Conservation (phyloP, 2,888 invertebrate species). For the Nomada lathburiana region DNA sequence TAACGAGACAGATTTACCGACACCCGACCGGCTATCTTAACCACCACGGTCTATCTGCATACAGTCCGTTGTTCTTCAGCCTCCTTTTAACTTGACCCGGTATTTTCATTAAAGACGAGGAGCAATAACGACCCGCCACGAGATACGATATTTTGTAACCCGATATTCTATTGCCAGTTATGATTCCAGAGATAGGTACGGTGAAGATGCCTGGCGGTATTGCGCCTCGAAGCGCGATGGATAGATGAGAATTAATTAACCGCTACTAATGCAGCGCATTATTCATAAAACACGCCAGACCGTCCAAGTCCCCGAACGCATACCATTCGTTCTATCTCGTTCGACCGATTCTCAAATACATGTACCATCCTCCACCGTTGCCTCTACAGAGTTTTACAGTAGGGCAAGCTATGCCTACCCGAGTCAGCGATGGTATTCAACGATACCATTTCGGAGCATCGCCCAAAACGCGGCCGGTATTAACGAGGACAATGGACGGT, state of each 20-base stretch:
- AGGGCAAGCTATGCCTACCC: background rate
- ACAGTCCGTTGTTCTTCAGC: background rate
- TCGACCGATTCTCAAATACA: slow-evolving; percentile 15
- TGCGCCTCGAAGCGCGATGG: background rate
- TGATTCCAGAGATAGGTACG: background rate
- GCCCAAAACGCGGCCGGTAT: slow-evolving; percentile 27
- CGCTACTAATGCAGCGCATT: background rate
- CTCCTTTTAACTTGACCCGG: background rate
- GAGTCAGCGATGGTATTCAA: slow-evolving; percentile 29
- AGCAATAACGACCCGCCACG: background rate
- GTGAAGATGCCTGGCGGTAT: background rate
- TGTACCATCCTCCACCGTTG: slow-evolving; percentile 17
- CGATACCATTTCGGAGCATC: slow-evolving; percentile 31
- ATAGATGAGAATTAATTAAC: slow-evolving; percentile 10
- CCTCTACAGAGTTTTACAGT: background rate
- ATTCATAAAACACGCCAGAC: background rate
- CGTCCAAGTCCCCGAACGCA: background rate
- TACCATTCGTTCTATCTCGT: background rate
- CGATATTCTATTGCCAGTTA: background rate
- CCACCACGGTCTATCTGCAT: background rate
- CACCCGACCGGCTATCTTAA: slow-evolving; percentile 16
- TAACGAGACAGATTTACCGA: slow-evolving; percentile 60
- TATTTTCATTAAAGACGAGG: background rate
- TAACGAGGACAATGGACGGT: slow-evolving; percentile 45
- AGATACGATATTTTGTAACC: slow-evolving; percentile 4